Evolutionary conservation across 2,797 vertebrate species (phyloP).

Genomic region (Myiotriccus ornatus): DNA sequence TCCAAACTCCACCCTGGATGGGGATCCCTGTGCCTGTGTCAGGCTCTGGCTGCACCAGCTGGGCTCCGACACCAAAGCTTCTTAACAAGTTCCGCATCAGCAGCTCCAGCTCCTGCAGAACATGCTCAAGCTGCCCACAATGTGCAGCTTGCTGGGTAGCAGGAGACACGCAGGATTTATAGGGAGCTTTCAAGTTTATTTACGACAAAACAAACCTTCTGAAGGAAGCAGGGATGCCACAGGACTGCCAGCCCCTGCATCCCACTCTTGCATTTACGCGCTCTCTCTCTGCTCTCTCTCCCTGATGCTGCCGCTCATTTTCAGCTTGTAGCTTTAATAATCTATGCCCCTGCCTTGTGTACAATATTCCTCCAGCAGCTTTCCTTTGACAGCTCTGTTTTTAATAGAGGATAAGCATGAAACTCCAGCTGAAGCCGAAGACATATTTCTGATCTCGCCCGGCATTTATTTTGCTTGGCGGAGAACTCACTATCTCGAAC

Average conservation of each 20-base stretch:
- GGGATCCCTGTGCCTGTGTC: rapidly evolving
- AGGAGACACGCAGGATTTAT: neutral
- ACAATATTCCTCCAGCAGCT: conserved; percentile 30
- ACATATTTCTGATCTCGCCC: conserved; percentile 20
- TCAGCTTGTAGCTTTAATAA: conserved; percentile 55
- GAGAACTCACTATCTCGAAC: neutral
- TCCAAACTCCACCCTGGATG: neutral
- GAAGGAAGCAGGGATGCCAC: neutral
- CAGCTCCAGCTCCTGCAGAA: neutral
- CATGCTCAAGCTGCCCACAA: neutral
- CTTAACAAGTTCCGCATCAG: neutral
- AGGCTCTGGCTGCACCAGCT: neutral
- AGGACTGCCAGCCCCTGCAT: neutral
- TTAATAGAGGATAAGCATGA: conserved; percentile 38
- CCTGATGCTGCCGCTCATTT: conserved; percentile 18
- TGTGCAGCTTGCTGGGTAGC: neutral
- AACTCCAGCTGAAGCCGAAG: conserved; percentile 36
- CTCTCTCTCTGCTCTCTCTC: neutral
- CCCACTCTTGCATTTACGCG: neutral
- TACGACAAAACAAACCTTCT: neutral
- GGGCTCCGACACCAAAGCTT: neutral
- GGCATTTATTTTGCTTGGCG: neutral
- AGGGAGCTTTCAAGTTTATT: neutral
- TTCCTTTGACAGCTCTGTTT: conserved; percentile 56
- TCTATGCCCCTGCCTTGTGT: conserved; percentile 29